Percentiles rank a stretch among this genome's conserved stretches.
These are phyloP conservation scores for Chloroceryle aenea DNA, from an alignment of 2,113 vertebrate species.

Conservation along the genomic window DNA sequence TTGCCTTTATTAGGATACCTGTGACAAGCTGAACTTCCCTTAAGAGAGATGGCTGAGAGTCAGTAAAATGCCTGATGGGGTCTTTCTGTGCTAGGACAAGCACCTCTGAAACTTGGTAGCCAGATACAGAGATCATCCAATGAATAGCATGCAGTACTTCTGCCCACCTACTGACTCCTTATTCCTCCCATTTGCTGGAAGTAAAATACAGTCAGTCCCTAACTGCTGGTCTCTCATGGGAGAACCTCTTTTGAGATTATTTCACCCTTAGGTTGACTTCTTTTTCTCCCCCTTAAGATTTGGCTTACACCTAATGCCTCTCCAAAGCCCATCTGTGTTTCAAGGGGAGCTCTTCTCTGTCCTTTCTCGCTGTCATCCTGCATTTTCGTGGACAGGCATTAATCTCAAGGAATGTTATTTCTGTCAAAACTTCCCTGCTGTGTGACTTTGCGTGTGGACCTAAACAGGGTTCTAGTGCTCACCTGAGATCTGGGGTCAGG, in stretches of 20 bases:
- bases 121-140: not conserved
- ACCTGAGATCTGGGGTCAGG: not conserved
- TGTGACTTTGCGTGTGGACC: not conserved
- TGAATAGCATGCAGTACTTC: not conserved
- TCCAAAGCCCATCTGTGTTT: not conserved
- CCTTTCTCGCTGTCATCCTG: not conserved
- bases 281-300: not conserved
- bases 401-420: not conserved
- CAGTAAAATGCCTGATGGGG: not conserved
- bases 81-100: not conserved
- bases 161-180: not conserved
- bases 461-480: not conserved
- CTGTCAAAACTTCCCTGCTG: not conserved
- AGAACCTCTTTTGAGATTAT: not conserved
- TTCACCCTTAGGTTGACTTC: not conserved
- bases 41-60: not conserved
- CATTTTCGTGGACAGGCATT: not conserved
- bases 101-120: not conserved
- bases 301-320: rapidly evolving
- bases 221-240: not conserved
- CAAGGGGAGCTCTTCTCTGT: not conserved
- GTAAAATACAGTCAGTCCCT: not conserved
- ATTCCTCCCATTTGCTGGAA: not conserved
- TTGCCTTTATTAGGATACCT: not conserved
- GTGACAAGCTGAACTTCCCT: not conserved